These are phyloP conservation scores for Uropsilus gracilis DNA, from an alignment of 2,113 vertebrate species.

Conservation along the genomic window DNA sequence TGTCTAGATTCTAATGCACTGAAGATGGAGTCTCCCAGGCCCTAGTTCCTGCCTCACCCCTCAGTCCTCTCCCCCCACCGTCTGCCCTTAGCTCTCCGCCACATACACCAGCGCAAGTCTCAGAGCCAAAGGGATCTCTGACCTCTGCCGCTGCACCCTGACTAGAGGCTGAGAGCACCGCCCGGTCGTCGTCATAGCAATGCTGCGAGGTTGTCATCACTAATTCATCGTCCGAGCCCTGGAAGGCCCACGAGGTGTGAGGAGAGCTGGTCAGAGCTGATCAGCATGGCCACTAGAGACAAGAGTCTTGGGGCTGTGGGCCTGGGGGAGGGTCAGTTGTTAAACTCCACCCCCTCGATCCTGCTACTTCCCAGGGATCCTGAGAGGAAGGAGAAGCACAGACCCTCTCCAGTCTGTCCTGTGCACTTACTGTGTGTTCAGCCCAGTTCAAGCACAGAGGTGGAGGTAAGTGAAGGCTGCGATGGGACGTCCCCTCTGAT, in stretches of 20 bases:
- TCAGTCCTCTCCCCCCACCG: neutral
- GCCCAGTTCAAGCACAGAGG: neutral
- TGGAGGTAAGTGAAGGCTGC: neutral
- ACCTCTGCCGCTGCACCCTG: constrained; percentile 1
- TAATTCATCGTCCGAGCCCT: constrained; percentile 62
- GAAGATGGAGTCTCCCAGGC: neutral
- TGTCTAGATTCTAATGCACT: neutral
- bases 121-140: constrained; percentile 36
- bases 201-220: constrained; percentile 59
- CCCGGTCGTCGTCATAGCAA: constrained; percentile 67
- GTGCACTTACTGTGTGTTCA: neutral
- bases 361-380: neutral
- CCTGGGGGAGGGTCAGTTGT: neutral
- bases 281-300: neutral
- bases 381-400: neutral
- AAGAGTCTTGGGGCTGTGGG: neutral
- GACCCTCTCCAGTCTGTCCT: neutral
- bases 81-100: neutral
- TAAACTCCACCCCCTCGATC: neutral
- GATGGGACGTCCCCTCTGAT: neutral
- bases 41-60: neutral
- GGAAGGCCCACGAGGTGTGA: constrained; percentile 62
- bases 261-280: constrained; percentile 29
- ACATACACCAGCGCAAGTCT: constrained; percentile 1
- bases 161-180: neutral